A percentile compares a stretch with the other conserved stretches of the same genome.
phyloP scores from a whole-genome alignment of 2,888 invertebrate genomes.

The Calliopum simillimum region DNA sequence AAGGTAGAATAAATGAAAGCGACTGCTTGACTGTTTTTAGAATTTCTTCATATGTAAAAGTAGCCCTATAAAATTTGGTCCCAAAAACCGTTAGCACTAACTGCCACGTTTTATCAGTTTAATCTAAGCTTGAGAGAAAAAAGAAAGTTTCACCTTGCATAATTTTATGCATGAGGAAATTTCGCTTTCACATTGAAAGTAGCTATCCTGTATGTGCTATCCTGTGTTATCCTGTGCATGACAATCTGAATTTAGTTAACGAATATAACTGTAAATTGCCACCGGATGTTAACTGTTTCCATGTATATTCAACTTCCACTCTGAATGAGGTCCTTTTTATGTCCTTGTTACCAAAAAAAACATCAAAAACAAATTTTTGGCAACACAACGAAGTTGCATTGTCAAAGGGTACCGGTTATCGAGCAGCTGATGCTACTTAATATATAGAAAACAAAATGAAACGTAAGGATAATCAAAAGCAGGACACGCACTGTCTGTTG shows the following conservation, averaged over 20 bases:
- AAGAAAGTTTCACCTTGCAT: conserved; percentile 6
- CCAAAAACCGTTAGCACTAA: background rate
- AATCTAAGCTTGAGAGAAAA: background rate
- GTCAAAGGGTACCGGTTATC: conserved; percentile 8
- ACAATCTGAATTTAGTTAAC: background rate
- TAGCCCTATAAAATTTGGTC: no score
- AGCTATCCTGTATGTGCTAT: background rate
- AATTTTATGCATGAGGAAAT: background rate
- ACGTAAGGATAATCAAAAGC: background rate
- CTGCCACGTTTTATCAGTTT: background rate
- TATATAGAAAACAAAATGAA: background rate
- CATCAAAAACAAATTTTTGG: background rate
- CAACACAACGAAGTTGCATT: background rate
- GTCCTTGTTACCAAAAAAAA: background rate
- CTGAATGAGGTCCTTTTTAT: no score
- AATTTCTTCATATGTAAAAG: no score
- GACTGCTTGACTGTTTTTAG: no score
- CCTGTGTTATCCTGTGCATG: background rate
- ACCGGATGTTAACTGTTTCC: conserved; percentile 9
- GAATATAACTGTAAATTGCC: conserved; percentile 1
- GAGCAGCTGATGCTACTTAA: conserved; percentile 7
- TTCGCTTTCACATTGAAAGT: background rate
- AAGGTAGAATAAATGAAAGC: no score
- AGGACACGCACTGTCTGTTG: conserved; percentile 16
- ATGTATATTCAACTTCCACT: background rate